Percentiles rank a stretch among this genome's conserved stretches.
Evolutionary conservation across 2,888 invertebrate species (phyloP).

Genomic region (Nyleta sp.): DNA sequence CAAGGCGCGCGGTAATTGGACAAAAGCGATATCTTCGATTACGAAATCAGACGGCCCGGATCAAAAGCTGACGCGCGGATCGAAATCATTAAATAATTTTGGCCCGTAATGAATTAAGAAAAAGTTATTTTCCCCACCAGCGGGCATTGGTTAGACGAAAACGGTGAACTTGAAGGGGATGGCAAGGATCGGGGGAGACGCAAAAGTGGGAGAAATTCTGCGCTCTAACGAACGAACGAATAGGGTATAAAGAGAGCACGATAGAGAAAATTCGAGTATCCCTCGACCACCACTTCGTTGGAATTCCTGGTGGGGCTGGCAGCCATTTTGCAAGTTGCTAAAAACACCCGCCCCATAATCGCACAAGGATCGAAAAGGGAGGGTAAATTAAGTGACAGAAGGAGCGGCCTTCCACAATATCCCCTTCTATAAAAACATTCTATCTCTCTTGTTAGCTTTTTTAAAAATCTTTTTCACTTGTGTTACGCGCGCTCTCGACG

Average conservation of each 20-base stretch:
- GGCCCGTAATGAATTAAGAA: constrained; percentile 60
- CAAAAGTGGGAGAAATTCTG: constrained; percentile 63
- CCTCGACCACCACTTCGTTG: constrained; percentile 72
- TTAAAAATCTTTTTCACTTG: constrained; percentile 66
- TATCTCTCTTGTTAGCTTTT: constrained; percentile 67
- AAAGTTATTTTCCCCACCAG: constrained; percentile 53
- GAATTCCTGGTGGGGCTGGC: constrained; percentile 76
- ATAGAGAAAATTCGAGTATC: constrained; percentile 81
- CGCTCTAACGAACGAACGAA: constrained; percentile 75
- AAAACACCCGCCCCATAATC: constrained; percentile 81
- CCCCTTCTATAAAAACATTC: constrained; percentile 68
- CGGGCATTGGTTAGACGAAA: constrained; percentile 49
- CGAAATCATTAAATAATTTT: constrained; percentile 61
- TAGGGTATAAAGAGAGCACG: constrained; percentile 80
- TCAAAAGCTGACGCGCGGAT: constrained; percentile 43
- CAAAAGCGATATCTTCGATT: constrained; percentile 56
- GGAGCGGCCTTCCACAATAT: constrained; percentile 67
- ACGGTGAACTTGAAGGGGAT: constrained; percentile 62
- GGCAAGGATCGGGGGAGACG: constrained; percentile 48
- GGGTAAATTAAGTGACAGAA: constrained; percentile 67
- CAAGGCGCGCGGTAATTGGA: constrained; percentile 57
- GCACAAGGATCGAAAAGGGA: constrained; percentile 70
- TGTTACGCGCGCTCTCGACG: constrained; percentile 58
- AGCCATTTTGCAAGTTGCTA: constrained; percentile 82
- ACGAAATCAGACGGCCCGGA: constrained; percentile 24